Evolutionary conservation across 2,888 invertebrate genomes (phyloP), one percentile per base, ranked within the genome.

Genomic region (Arctia plantaginis): DNA sequence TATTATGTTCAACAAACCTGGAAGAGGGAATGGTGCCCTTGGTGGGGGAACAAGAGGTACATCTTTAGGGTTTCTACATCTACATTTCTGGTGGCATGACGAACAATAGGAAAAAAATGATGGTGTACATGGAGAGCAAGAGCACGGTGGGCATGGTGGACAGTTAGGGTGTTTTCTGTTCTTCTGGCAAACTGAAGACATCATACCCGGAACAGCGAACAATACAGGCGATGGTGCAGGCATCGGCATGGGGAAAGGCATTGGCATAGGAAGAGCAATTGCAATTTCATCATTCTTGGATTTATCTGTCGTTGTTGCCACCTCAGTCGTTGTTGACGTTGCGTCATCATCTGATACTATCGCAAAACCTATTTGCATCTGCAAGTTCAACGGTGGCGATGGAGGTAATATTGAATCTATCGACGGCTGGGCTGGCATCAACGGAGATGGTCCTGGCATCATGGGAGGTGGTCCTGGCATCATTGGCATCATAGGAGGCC

Each of bases 21-120:
- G 33, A 30, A 76, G 62, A 64, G 76, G 76, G 8, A 39, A 13
- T 33, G 76, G 76, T 35, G 76, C 66, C 8, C n/a, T 65, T 20
- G 85, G 86, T 30, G 88, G 86, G 55, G 84, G 74, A 1, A 91
- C 90, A 13, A 68, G 35, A 10, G 92, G 91, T 4, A 85, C 85
- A 15, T 90, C 86, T 64, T 84, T 82, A 8, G 79, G 74, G 30
- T 82, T 87, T 6, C 86, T 87, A 81, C 94, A 94, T 73, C 93
- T 88, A 75, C 95, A 95, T 78, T 90, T 89, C 78, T 85, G 84
- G 74, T 95, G 95, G 67, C 95, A 95, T 10, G 90, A 84, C 0
- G 94, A 94, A 73, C 94, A 94, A 76, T 88, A 94, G 0, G 94
- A 89, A 76, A 91, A 94, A 81, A 93, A 93, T 1, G 93, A 81